These are phyloP conservation scores for Rotaria sp. DNA, from an alignment of 2,888 invertebrate genomes.

Conservation along the genomic window DNA sequence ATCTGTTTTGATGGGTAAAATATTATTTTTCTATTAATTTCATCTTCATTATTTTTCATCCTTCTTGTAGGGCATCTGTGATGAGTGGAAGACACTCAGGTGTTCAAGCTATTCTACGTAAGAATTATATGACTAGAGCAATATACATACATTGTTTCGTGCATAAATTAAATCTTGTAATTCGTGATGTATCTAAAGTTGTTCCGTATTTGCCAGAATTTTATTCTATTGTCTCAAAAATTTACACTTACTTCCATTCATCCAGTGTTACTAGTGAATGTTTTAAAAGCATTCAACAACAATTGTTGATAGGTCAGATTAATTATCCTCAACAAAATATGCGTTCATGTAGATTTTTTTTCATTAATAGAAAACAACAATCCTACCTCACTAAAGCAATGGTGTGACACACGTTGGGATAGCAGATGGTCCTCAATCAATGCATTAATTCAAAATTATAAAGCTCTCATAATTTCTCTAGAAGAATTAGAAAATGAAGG, in stretches of 20 bases:
- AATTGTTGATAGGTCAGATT: neutral
- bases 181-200: neutral
- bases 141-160: neutral
- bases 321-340: neutral
- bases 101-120: neutral
- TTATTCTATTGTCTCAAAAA: neutral
- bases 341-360: neutral
- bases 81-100: neutral
- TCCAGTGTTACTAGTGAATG: neutral
- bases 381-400: neutral
- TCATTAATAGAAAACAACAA: neutral
- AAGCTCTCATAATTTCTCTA: neutral
- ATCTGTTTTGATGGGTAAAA: neutral
- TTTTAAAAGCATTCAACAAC: neutral
- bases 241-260: neutral
- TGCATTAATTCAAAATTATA: neutral
- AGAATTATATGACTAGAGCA: neutral
- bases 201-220: neutral
- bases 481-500: neutral
- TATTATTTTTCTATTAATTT: neutral
- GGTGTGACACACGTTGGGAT: neutral
- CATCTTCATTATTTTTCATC: neutral
- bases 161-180: neutral
- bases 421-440: neutral
- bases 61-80: neutral